These are phyloP conservation scores for Calcarius lapponicus DNA, from an alignment of 2,797 vertebrate genomes.

Conservation along the genomic window DNA sequence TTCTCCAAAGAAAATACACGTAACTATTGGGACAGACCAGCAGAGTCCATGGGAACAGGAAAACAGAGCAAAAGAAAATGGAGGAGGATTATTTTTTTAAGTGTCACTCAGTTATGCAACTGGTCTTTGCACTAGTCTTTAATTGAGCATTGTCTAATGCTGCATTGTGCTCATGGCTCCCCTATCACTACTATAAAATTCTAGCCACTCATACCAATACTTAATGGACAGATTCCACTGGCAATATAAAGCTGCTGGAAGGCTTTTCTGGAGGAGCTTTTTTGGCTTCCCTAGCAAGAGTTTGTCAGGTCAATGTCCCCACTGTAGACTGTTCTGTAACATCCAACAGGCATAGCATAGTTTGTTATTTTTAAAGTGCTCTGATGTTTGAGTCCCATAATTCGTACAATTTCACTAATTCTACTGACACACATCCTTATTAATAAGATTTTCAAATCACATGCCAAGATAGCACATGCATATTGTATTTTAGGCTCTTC, in stretches of 20 bases:
- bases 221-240: background rate
- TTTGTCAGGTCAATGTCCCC: background rate
- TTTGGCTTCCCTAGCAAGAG: background rate
- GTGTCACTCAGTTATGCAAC: background rate
- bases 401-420: background rate
- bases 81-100: background rate
- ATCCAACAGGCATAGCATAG: background rate
- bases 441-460: background rate
- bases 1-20: background rate
- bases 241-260: background rate
- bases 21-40: background rate
- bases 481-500: background rate
- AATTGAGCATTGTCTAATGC: background rate
- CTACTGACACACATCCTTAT: background rate
- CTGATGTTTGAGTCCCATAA: background rate
- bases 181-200: background rate
- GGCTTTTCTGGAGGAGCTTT: background rate
- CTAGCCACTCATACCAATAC: background rate
- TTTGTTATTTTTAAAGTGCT: background rate
- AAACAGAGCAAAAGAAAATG: background rate
- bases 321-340: background rate
- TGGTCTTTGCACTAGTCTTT: background rate
- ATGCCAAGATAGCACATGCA: background rate
- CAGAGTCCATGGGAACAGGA: background rate
- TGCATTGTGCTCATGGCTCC: background rate